A percentile compares a stretch with the other conserved stretches of the same genome.
Conservation (phyloP, 2,888 invertebrate genomes). For the Caenorhabditis sp. region DNA sequence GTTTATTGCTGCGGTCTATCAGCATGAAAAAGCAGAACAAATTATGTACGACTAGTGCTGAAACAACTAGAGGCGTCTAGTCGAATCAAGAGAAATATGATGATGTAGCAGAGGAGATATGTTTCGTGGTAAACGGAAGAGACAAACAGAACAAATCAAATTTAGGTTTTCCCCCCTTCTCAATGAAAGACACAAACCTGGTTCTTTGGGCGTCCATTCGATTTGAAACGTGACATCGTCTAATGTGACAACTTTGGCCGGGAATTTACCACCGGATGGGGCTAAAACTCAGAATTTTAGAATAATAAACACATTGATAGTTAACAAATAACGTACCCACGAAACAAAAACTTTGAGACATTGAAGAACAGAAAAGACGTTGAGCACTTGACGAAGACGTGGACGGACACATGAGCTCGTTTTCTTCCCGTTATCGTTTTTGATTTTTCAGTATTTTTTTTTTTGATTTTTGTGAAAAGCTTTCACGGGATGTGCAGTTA, state of each 20-base stretch:
- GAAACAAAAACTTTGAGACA: conserved; percentile 29
- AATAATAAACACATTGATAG: conserved; percentile 34
- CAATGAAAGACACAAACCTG: conserved; percentile 84
- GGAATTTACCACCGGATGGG: conserved; percentile 84
- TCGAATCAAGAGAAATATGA: conserved; percentile 10
- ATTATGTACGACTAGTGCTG: background rate
- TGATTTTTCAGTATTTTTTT: conserved; percentile 3
- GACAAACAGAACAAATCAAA: conserved; percentile 43
- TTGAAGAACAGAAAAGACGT: conserved; percentile 26
- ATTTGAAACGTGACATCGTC: conserved; percentile 84
- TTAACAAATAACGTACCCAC: conserved; percentile 36
- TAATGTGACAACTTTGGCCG: conserved; percentile 82
- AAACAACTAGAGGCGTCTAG: background rate
- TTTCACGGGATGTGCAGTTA: conserved; percentile 11
- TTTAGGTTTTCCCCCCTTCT: conserved; percentile 17
- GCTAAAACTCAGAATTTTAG: conserved; percentile 80
- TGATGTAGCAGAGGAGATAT: background rate
- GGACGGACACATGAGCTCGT: conserved; percentile 1
- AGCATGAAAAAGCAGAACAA: background rate
- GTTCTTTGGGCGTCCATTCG: conserved; percentile 86
- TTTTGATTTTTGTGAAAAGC: conserved; percentile 19
- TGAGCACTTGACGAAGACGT: conserved; percentile 16
- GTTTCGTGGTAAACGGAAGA: background rate
- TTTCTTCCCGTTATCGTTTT: conserved; percentile 12
- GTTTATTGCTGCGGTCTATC: conserved; percentile 7